Conservation (phyloP, 1,140 invertebrate species). For the Lasioglossum baleicum region DNA sequence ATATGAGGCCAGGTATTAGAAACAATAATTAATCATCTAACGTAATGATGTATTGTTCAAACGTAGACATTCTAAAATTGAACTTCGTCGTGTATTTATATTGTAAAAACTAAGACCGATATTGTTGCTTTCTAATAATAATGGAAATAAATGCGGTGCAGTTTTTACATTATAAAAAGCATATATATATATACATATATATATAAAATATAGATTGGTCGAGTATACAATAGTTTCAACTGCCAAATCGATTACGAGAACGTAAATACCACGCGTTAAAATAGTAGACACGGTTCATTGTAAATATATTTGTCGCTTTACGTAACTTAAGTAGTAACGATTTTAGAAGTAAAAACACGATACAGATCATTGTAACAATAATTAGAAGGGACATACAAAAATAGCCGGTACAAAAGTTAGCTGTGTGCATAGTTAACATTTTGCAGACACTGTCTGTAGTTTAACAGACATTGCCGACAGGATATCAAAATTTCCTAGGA, state of each 20-base stretch:
- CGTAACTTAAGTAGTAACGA: constrained; percentile 32
- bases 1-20: constrained; percentile 41
- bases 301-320: constrained; percentile 57
- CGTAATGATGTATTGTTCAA: constrained; percentile 44
- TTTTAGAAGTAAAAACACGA: constrained; percentile 24
- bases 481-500: constrained; percentile 21
- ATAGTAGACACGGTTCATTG: constrained; percentile 41
- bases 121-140: background rate
- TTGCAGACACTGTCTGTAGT: constrained; percentile 18
- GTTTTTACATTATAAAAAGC: constrained; percentile 26
- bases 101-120: background rate
- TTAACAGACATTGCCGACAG: constrained; percentile 30
- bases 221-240: constrained; percentile 45
- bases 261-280: constrained; percentile 13
- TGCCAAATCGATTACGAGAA: constrained; percentile 29
- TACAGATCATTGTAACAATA: constrained; percentile 11
- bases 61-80: constrained; percentile 37
- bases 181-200: background rate
- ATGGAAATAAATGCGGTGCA: background rate
- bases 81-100: background rate
- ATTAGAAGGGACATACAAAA: constrained; percentile 1
- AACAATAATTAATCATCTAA: constrained; percentile 32
- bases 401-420: constrained; percentile 10
- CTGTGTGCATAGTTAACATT: constrained; percentile 27
- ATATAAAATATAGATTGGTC: constrained; percentile 30